Evolutionary conservation across 2,113 vertebrate genomes (phyloP).

Genomic region (Microcebus ravelobensis): DNA sequence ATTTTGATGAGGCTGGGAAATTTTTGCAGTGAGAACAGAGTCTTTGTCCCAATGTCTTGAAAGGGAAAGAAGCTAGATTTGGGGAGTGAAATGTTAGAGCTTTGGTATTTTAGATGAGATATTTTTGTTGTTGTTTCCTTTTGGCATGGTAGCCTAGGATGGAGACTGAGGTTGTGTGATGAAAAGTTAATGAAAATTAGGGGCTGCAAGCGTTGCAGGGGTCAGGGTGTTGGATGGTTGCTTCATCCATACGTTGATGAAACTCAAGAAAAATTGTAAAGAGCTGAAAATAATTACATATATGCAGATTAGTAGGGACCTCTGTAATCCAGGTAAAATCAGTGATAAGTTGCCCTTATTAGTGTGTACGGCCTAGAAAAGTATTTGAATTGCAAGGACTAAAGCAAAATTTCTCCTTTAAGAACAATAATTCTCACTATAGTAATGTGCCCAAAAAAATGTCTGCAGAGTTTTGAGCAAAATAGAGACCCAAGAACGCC

Average conservation of each 20-base stretch:
- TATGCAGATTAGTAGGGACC: background rate
- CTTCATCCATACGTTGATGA: background rate
- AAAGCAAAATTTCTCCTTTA: background rate
- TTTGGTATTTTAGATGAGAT: background rate
- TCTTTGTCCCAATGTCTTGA: background rate
- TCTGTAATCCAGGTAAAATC: background rate
- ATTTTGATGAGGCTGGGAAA: background rate
- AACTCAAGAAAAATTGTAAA: background rate
- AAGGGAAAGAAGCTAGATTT: background rate
- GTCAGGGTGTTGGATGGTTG: background rate
- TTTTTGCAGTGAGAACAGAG: background rate
- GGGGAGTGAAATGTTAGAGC: background rate
- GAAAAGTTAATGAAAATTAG: background rate
- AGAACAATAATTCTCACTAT: background rate
- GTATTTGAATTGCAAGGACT: conserved; percentile 1
- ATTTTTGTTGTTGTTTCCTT: background rate
- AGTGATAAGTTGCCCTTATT: background rate
- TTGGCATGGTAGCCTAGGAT: too few relatives aligned
- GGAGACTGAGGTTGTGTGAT: background rate
- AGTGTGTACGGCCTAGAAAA: background rate
- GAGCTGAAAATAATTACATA: background rate
- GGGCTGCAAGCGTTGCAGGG: background rate
- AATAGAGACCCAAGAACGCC: background rate
- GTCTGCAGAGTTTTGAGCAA: background rate
- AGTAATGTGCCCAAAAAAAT: background rate